Evolutionary conservation across 2,888 invertebrate genomes (phyloP).

Genomic region (Anaspis maculata): DNA sequence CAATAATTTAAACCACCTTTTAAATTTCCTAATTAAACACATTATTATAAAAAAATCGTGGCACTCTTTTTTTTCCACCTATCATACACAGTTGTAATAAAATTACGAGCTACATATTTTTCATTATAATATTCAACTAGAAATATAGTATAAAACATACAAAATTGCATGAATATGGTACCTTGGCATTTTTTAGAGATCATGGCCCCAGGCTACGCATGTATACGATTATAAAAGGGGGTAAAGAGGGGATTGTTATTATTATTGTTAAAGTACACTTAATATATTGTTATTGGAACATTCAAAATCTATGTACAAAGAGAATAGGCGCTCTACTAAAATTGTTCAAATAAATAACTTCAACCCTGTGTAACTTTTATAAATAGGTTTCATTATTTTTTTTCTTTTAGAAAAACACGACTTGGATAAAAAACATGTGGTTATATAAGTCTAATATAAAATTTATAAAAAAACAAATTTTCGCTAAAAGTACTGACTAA

Average conservation of each 20-base stretch:
- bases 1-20: too few species aligned
- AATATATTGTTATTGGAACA: slow-evolving; percentile 15
- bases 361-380: slow-evolving; percentile 31
- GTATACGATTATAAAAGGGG: slow-evolving; percentile 22
- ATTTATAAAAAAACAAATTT: slow-evolving; percentile 33
- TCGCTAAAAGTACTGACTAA: slow-evolving; percentile 19
- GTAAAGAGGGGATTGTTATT: slow-evolving; percentile 6
- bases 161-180: slow-evolving; percentile 27
- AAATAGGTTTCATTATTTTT: slow-evolving; percentile 14
- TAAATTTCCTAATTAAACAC: too few species aligned
- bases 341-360: slow-evolving; percentile 15
- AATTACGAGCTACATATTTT: too few species aligned
- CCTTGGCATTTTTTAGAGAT: slow-evolving; percentile 41
- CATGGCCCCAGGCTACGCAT: too few species aligned
- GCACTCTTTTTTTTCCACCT: too few species aligned
- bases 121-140: too few species aligned
- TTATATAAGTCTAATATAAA: too few species aligned
- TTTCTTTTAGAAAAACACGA: too few species aligned
- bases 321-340: slow-evolving; percentile 19
- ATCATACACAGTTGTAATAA: slow-evolving; percentile 27
- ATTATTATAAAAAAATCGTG: too few species aligned
- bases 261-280: slow-evolving; percentile 15
- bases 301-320: slow-evolving; percentile 22
- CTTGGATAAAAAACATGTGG: too few species aligned
- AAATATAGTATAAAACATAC: slow-evolving; percentile 33